Evolutionary conservation across 53 echinoderm and acorn worm species (phyloP).

Genomic region (Paelopatides confundens): DNA sequence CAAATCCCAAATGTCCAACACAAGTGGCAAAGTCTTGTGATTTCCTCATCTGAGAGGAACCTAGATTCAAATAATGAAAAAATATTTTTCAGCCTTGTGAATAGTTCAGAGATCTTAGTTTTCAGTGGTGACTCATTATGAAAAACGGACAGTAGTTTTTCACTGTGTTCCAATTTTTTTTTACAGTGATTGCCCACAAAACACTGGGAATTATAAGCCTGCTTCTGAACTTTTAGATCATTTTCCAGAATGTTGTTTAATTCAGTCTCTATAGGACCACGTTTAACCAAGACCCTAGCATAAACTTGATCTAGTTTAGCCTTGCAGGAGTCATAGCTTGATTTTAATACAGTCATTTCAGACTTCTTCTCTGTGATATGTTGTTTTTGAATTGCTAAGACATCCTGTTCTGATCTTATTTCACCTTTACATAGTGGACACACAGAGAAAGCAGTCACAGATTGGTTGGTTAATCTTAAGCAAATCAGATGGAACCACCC

Average conservation of each 20-base stretch:
- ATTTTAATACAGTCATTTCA: not conserved
- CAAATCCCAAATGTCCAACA: constrained; percentile 56
- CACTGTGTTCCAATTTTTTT: too few species aligned
- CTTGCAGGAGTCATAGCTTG: constrained; percentile 3
- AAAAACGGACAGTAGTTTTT: not conserved
- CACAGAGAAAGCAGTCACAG: not conserved
- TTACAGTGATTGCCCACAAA: constrained; percentile 66
- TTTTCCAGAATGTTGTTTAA: too few species aligned
- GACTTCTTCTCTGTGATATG: not conserved
- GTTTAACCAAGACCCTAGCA: not conserved
- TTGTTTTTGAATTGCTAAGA: not conserved
- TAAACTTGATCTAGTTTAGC: constrained; percentile 41
- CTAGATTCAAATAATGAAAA: not conserved
- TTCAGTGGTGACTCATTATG: too few species aligned
- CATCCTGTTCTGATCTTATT: not conserved
- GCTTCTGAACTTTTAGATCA: constrained; percentile 39
- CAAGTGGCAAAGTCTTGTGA: too few species aligned
- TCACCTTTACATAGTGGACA: constrained; percentile 54
- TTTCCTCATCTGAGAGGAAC: not conserved
- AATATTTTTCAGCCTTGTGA: too few species aligned
- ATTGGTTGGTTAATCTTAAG: constrained; percentile 33
- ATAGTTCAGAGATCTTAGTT: too few species aligned
- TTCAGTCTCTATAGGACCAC: constrained; percentile 40
- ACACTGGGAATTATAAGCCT: too few species aligned
- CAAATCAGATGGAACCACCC: constrained; percentile 62